Conservation (phyloP, 2,797 vertebrate genomes). For the Gymnopithys bicolor region DNA sequence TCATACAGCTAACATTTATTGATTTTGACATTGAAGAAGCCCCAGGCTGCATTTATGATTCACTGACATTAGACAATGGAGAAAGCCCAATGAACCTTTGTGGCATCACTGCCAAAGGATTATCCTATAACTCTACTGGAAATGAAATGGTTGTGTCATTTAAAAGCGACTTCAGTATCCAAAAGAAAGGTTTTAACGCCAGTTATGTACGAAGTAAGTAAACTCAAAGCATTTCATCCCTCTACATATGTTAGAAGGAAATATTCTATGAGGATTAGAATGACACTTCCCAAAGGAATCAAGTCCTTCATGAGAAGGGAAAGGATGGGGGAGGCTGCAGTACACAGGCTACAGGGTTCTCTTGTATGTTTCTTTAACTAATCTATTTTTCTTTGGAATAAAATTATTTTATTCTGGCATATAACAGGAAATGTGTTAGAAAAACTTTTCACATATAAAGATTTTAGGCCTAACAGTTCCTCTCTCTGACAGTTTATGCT, state of each 20-base stretch:
- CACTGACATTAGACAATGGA: constrained; percentile 85
- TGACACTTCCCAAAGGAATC: background rate
- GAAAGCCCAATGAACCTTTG: constrained; percentile 84
- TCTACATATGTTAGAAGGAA: constrained; percentile 13
- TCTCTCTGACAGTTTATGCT: background rate
- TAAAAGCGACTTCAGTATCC: constrained; percentile 94
- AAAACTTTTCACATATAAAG: background rate
- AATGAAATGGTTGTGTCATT: constrained; percentile 92
- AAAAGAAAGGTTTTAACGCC: constrained; percentile 94
- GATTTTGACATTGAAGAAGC: constrained; percentile 97
- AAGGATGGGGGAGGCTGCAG: background rate
- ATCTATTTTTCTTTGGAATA: background rate
- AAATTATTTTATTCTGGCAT: background rate
- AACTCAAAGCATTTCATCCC: constrained; percentile 19
- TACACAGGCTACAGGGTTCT: background rate
- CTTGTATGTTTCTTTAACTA: background rate
- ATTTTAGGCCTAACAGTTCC: background rate
- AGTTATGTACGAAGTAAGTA: constrained; percentile 92
- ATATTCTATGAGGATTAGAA: background rate
- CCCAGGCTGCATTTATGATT: constrained; percentile 92
- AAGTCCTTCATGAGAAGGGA: background rate
- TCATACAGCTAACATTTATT: constrained; percentile 91
- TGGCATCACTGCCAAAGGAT: constrained; percentile 90
- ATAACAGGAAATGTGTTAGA: background rate
- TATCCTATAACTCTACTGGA: constrained; percentile 91